Percentiles rank a stretch among this genome's conserved stretches.
Conservation (phyloP, 2,113 vertebrate species). For the Oryzias woworae region DNA sequence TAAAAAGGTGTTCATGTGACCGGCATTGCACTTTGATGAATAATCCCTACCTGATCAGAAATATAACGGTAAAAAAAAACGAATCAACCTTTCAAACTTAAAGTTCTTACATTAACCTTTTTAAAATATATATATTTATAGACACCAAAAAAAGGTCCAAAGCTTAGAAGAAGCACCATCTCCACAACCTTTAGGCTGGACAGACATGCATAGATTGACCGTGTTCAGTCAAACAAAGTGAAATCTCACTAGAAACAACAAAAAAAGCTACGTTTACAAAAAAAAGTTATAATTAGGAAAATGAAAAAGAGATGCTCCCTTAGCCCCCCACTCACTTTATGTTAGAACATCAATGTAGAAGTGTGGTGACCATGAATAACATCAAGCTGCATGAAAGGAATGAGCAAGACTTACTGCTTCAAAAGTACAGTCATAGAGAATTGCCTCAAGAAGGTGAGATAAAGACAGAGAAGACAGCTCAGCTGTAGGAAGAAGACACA, state of each 20-base stretch:
- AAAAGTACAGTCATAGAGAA: no score
- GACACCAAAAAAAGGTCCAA: no score
- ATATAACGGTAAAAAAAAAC: neutral
- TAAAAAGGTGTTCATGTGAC: constrained; percentile 26
- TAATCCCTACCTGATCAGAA: constrained; percentile 10
- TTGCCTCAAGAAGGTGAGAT: no score
- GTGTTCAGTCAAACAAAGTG: no score
- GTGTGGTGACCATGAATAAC: neutral
- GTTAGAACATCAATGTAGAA: neutral
- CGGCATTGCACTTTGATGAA: constrained; percentile 6
- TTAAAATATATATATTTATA: neutral
- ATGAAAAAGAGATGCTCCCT: neutral
- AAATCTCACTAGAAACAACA: neutral
- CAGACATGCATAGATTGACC: no score
- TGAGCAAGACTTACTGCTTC: no score
- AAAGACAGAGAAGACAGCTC: no score
- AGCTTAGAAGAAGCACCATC: no score
- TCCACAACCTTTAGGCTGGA: no score
- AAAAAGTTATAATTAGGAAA: neutral
- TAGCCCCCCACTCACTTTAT: neutral
- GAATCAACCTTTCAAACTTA: neutral
- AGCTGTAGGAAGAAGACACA: no score
- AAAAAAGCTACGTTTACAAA: neutral
- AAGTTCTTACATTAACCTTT: neutral
- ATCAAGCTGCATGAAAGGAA: neutral